These are phyloP conservation scores for Brachyptera putata DNA, from an alignment of 2,888 invertebrate species.

Conservation along the genomic window DNA sequence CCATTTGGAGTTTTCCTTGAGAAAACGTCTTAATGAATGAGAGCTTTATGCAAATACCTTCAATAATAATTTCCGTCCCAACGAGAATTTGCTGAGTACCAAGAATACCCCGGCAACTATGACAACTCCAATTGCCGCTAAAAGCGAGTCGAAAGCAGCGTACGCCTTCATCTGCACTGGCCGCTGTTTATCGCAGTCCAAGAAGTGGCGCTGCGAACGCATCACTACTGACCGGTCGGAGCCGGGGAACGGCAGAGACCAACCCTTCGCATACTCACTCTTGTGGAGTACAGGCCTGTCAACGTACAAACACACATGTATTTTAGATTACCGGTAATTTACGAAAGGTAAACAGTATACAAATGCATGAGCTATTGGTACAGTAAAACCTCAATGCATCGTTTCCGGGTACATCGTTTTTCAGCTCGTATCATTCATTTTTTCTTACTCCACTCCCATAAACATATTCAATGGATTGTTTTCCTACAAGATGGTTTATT, in stretches of 20 bases:
- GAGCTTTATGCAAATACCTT: too few relatives aligned
- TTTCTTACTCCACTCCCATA: too few relatives aligned
- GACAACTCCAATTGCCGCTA: conserved; percentile 48
- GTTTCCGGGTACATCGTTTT: too few relatives aligned
- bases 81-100: conserved; percentile 56
- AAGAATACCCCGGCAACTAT: conserved; percentile 59
- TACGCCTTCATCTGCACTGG: conserved; percentile 80
- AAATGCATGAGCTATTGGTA: too few relatives aligned
- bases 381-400: too few relatives aligned
- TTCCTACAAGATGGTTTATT: too few relatives aligned
- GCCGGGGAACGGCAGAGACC: conserved; percentile 76
- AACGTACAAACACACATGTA: conserved; percentile 30
- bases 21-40: too few relatives aligned
- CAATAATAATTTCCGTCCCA: conserved; percentile 61
- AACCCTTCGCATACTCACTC: conserved; percentile 45
- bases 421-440: too few relatives aligned
- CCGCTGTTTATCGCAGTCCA: conserved; percentile 60
- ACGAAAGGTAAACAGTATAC: too few relatives aligned
- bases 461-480: too few relatives aligned
- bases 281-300: conserved; percentile 53
- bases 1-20: too few relatives aligned
- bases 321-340: too few relatives aligned
- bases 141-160: conserved; percentile 54
- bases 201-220: conserved; percentile 74
- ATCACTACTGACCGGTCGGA: conserved; percentile 78